These are phyloP conservation scores for Daptonema setosum DNA, from an alignment of 2,888 invertebrate genomes.

Conservation along the genomic window DNA sequence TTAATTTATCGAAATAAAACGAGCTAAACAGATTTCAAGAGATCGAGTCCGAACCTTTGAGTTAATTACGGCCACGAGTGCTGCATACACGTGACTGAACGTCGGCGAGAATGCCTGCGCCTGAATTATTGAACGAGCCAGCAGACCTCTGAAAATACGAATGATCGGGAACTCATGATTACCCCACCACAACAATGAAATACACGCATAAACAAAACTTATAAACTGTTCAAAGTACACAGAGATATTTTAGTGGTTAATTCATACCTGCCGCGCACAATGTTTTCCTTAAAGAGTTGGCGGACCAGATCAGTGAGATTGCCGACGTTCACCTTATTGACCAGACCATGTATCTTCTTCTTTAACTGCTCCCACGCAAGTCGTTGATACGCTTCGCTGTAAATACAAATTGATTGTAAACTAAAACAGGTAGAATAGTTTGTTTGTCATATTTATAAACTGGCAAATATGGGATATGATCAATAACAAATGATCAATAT, in stretches of 20 bases:
- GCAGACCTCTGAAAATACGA: constrained; percentile 48
- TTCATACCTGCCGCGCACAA: constrained; percentile 66
- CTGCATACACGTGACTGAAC: constrained; percentile 90
- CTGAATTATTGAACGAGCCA: constrained; percentile 77
- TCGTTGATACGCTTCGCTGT: constrained; percentile 77
- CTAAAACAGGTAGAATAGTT: too few species aligned
- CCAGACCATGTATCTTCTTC: constrained; percentile 88
- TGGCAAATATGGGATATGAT: neutral
- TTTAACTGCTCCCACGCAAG: constrained; percentile 96
- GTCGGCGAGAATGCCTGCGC: constrained; percentile 91
- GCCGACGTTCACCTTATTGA: constrained; percentile 84
- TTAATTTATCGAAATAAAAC: neutral
- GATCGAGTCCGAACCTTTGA: constrained; percentile 41
- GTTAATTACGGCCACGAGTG: constrained; percentile 80
- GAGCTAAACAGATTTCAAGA: neutral
- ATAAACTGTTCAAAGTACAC: too few species aligned
- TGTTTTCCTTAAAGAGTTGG: constrained; percentile 75
- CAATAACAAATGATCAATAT: constrained; percentile 8
- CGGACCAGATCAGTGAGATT: constrained; percentile 70
- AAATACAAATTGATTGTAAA: too few species aligned
- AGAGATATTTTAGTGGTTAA: too few species aligned
- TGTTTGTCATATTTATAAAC: neutral
- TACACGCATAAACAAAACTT: too few species aligned
- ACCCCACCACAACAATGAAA: too few species aligned
- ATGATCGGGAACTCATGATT: too few species aligned